Conservation (phyloP, 1,140 invertebrate genomes). For the Mya arenaria region DNA sequence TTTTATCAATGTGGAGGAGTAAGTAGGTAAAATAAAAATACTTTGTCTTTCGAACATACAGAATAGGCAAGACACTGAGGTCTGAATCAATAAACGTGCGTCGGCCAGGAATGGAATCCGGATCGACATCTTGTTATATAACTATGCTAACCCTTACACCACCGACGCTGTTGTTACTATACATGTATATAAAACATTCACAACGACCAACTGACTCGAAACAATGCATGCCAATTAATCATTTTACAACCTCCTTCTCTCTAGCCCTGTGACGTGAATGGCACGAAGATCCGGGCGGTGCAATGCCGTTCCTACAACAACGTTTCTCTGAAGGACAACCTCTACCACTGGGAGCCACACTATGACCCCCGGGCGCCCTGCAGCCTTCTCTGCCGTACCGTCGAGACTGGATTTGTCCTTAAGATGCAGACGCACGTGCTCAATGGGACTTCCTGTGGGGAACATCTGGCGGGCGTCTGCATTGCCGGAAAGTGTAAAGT, state of each 20-base stretch:
- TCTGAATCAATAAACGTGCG: no score
- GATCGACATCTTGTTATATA: no score
- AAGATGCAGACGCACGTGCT: constrained; percentile 20
- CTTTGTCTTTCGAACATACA: no score
- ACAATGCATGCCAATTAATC: background rate
- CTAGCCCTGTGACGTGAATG: constrained; percentile 10
- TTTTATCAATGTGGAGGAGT: background rate
- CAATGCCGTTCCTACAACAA: constrained; percentile 48
- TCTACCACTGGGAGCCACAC: constrained; percentile 46
- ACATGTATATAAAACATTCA: background rate
- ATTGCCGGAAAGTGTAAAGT: constrained; percentile 40
- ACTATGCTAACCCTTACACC: no score
- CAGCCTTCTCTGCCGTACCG: constrained; percentile 36
- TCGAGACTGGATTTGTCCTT: constrained; percentile 43
- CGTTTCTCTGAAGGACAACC: constrained; percentile 45
- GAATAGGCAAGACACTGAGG: no score
- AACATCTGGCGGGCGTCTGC: constrained; percentile 23
- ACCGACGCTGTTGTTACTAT: no score
- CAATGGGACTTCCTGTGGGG: constrained; percentile 43
- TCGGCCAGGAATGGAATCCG: no score
- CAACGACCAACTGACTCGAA: background rate
- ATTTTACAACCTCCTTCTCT: background rate
- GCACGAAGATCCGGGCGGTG: background rate
- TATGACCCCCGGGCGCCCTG: constrained; percentile 24
- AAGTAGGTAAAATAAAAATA: no score